phyloP scores from a whole-genome alignment of 2,888 invertebrate genomes.

The Chironomus riparius region DNA sequence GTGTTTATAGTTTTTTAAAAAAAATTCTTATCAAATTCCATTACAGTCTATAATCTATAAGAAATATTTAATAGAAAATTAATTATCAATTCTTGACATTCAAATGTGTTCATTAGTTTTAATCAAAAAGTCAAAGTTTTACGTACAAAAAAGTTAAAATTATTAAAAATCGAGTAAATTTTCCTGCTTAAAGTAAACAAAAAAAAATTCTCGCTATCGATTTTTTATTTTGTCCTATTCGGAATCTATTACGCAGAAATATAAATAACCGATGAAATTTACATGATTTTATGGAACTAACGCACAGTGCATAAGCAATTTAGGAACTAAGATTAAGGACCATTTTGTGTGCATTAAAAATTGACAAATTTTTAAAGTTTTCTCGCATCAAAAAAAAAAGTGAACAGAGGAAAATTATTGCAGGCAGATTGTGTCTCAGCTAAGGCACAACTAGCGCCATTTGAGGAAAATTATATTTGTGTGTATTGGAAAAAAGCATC shows the following conservation, averaged over 20 bases:
- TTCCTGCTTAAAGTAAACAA: conserved; percentile 11
- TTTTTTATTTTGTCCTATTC: not conserved
- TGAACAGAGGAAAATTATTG: not conserved
- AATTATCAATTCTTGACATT: no score
- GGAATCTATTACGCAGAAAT: conserved; percentile 2
- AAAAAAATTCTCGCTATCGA: not conserved
- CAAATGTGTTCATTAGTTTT: conserved; percentile 16
- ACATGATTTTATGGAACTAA: not conserved
- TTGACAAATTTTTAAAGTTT: not conserved
- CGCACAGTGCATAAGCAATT: not conserved
- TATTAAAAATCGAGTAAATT: not conserved
- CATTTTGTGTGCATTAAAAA: not conserved
- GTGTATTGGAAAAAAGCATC: not conserved
- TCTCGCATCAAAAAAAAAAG: not conserved
- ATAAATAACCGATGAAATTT: not conserved
- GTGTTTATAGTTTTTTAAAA: not conserved
- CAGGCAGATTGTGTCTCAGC: not conserved
- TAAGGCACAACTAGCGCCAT: not conserved
- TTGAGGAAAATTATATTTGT: not conserved
- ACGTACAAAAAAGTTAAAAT: no score
- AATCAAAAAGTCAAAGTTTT: not conserved
- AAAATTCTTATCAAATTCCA: not conserved
- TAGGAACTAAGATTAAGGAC: no score
- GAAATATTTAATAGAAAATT: no score
- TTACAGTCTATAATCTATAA: no score